Percentiles rank a stretch among this genome's conserved stretches.
phyloP scores from a whole-genome alignment of 2,113 vertebrate species.

The human (Homo sapiens) region GRCh38 chrX:102425001-102425500 shows the following conservation, averaged over 20 bases:
- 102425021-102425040: too few species aligned
- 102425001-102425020: not conserved
- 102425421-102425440: conserved; percentile 18
- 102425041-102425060: not conserved
- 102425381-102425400: not conserved
- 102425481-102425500: conserved; percentile 31
- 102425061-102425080: not conserved
- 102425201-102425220: not conserved
- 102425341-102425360: not conserved
- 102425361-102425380: not conserved
- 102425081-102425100: not conserved
- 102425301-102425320: not conserved
- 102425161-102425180: not conserved
- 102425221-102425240: not conserved
- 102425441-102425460: not conserved
- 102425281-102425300: not conserved
- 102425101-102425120: not conserved
- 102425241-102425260: not conserved
- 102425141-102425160: not conserved
- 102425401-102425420: not conserved
- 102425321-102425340: not conserved
- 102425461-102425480: conserved; percentile 20
- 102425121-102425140: not conserved
- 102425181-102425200: not conserved
- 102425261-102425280: not conserved